Conservation (phyloP, 2,888 invertebrate species). For the Lamellibrachia satsuma region DNA sequence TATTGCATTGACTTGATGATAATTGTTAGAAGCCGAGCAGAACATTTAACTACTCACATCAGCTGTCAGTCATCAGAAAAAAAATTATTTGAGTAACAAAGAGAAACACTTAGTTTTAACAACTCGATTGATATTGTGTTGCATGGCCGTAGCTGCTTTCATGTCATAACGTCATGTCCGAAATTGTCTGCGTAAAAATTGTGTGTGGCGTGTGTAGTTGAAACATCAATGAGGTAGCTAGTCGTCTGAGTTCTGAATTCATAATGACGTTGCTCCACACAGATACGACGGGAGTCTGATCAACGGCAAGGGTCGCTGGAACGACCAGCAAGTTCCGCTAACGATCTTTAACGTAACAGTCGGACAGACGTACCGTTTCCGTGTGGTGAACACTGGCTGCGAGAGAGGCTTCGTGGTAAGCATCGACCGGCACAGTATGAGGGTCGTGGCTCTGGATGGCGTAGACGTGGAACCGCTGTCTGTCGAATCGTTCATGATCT, state of each 20-base stretch:
- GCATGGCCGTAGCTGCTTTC: too few relatives aligned
- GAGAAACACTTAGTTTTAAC: too few relatives aligned
- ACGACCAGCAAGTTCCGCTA: conserved; percentile 29
- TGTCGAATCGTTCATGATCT: conserved; percentile 34
- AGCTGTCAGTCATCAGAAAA: too few relatives aligned
- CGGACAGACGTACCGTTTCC: conserved; percentile 17
- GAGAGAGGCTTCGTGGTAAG: conserved; percentile 26
- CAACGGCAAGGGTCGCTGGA: conserved; percentile 34
- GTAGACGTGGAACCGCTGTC: conserved; percentile 28
- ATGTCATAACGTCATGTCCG: too few relatives aligned
- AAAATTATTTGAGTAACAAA: too few relatives aligned
- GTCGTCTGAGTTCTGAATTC: background rate
- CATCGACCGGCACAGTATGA: conserved; percentile 36
- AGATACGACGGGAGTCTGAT: conserved; percentile 32
- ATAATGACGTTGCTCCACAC: background rate
- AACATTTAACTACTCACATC: too few relatives aligned
- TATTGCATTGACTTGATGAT: too few relatives aligned
- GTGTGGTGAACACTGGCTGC: background rate
- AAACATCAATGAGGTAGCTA: background rate
- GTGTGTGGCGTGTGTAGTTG: background rate
- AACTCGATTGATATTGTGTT: too few relatives aligned
- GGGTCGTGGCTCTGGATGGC: conserved; percentile 36
- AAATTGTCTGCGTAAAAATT: too few relatives aligned
- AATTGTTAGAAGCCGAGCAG: too few relatives aligned
- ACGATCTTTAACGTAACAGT: conserved; percentile 24